phyloP scores from a whole-genome alignment of 2,888 invertebrate species.

The Polydrusus tereticollis region DNA sequence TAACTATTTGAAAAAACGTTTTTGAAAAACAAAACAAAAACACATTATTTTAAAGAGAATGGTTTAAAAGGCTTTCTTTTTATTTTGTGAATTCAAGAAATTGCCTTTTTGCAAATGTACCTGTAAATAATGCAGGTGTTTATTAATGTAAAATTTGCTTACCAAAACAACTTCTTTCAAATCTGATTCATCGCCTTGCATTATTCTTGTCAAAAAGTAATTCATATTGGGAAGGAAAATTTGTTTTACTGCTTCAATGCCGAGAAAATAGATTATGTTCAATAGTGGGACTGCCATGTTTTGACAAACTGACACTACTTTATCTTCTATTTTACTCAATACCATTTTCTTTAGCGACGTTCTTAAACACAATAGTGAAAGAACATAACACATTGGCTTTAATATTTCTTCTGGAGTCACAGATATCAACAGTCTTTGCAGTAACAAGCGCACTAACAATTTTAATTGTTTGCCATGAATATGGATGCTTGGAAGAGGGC shows the following conservation, averaged over 20 bases:
- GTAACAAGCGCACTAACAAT: conserved; percentile 60
- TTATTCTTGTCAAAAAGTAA: conserved; percentile 54
- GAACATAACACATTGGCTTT: conserved; percentile 61
- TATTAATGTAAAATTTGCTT: conserved; percentile 47
- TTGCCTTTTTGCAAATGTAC: too few relatives aligned
- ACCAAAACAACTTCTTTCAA: conserved; percentile 58
- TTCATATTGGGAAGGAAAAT: conserved; percentile 60
- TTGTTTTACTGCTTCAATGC: conserved; percentile 58
- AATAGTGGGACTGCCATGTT: conserved; percentile 58
- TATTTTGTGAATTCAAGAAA: too few relatives aligned
- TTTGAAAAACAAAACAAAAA: too few relatives aligned
- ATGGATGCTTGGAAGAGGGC: conserved; percentile 71
- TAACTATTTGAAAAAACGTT: too few relatives aligned
- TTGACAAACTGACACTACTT: conserved; percentile 54
- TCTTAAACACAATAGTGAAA: conserved; percentile 61
- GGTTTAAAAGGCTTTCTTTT: too few relatives aligned
- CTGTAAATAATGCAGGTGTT: too few relatives aligned
- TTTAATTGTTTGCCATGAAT: conserved; percentile 71
- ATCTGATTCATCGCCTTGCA: conserved; percentile 49
- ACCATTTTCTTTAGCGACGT: conserved; percentile 59
- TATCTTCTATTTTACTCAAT: conserved; percentile 60
- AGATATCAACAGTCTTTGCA: conserved; percentile 61
- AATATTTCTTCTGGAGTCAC: conserved; percentile 57
- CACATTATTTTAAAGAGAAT: too few relatives aligned
- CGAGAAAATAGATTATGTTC: conserved; percentile 60